Base-by-base conservation (phyloP, 2,888 invertebrate species). In the Seladonia tumulorum region DNA sequence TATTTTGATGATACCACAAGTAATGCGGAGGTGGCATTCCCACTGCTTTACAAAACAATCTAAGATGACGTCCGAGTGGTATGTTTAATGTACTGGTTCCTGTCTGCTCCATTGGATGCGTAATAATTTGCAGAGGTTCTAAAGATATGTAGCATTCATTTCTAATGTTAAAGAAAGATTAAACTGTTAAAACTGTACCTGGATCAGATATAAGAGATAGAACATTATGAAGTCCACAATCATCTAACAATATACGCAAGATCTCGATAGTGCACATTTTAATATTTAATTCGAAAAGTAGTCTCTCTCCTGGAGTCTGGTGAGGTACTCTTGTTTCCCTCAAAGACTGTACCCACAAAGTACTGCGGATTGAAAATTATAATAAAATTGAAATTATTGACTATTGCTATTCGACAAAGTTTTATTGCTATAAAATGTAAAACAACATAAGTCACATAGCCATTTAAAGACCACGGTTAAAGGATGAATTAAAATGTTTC, bases 1-100 rank as follows among this genome's bases (percentile, higher is more conserved):
- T 77, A 83, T 93, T 88, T 57, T 91, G 88, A 18, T 92, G 92
- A 49, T 90, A 94, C 95, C 95, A 95, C 5, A 82, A 72, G 47
- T 94, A 95, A 76, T 53, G 89, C 0, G 94, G 94, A 1, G 92
- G 92, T 77, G 94, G 95, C 75, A 95, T 88, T 22, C 94, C 94
- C 3, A 45, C 76, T 14, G 94, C 95, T 90, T 89, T 85, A 49
- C 94, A 95, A 3, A 77, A 83, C 12, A 95, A 87, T 16, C 57
- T 84, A 47, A 94, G 78, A 18, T 25, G 75, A 14, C 88, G 81
- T 1, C 92, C 92, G 25, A 94, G 60, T 3, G 85, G 82, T 72
- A 93, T 49, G 71, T 86, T 83, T 42, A 90, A 78, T 53, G 49
- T 73, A 18, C 87, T 73, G 1, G 42, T 73, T 25, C 80, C 81